Conservation (phyloP, 2,888 invertebrate species). For the Agapetus fuscipes region DNA sequence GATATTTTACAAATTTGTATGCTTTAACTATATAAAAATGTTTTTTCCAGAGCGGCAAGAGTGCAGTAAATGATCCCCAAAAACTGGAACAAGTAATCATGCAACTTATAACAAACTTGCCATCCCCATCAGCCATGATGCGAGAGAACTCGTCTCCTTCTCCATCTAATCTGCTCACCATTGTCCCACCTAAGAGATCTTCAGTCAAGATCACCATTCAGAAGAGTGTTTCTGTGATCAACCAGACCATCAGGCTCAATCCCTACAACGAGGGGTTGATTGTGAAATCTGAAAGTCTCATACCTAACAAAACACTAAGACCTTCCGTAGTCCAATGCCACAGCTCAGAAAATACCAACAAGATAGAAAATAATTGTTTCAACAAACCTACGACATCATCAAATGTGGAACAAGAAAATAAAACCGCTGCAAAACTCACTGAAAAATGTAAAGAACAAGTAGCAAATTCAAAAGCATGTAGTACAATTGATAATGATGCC, state of each 20-base stretch:
- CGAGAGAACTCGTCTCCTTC: conserved; percentile 14
- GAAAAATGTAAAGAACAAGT: no score
- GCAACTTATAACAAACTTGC: conserved; percentile 46
- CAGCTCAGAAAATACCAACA: background rate
- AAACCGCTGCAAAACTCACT: no score
- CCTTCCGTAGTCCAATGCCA: background rate
- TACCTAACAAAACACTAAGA: background rate
- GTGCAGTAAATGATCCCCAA: conserved; percentile 48
- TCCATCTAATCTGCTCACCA: conserved; percentile 24
- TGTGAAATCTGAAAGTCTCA: conserved; percentile 2
- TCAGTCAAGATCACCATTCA: conserved; percentile 33
- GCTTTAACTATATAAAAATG: no score
- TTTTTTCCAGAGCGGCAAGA: conserved; percentile 21
- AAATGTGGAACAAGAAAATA: no score
- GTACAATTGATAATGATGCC: no score
- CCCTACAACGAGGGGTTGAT: conserved; percentile 2
- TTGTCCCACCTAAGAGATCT: conserved; percentile 32
- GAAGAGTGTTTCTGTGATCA: conserved; percentile 34
- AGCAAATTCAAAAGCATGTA: no score
- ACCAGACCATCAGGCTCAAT: conserved; percentile 13
- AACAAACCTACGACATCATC: no score
- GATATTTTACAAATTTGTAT: no score
- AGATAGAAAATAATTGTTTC: background rate
- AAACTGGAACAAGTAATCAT: conserved; percentile 51
- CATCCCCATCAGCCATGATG: conserved; percentile 21